Evolutionary conservation across 2,797 vertebrate species (phyloP).

Genomic region (Schizopygopsis pylzovi): DNA sequence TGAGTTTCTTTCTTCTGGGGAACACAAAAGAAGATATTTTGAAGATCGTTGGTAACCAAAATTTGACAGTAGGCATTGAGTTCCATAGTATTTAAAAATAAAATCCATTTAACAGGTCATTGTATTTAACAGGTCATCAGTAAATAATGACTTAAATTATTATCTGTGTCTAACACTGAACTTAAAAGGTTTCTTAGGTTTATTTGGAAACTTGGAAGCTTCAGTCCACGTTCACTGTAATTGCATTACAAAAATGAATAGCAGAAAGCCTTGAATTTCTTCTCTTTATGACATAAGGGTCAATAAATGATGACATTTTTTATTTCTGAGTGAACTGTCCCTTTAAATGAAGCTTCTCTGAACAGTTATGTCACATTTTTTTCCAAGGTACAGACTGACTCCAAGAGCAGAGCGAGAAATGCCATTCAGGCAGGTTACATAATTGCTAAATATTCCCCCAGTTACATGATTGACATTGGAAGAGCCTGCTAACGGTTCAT

Average conservation of each 20-base stretch:
- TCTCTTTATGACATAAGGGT: not conserved
- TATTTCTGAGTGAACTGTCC: not conserved
- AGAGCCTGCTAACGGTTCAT: slow-evolving; percentile 2
- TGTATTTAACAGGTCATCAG: not conserved
- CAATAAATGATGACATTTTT: not conserved
- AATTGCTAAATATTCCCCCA: slow-evolving; percentile 49
- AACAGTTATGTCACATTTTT: not conserved
- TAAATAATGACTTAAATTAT: not conserved
- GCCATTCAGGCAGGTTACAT: slow-evolving; percentile 46
- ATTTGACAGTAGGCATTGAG: not conserved
- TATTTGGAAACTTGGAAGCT: not conserved
- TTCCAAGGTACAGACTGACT: slow-evolving; percentile 42
- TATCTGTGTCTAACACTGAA: not conserved
- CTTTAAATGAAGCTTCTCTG: slow-evolving; percentile 35
- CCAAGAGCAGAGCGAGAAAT: slow-evolving; percentile 24
- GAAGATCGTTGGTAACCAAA: not conserved
- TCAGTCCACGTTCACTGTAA: not conserved
- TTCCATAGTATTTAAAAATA: not conserved
- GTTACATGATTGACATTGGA: slow-evolving; percentile 48
- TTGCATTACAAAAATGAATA: not conserved
- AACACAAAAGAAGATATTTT: not conserved
- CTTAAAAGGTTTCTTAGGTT: not conserved
- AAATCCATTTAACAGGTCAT: not conserved
- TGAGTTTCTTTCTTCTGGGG: not conserved
- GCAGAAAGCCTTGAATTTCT: not conserved